Percentiles rank a stretch among this genome's conserved stretches.
phyloP scores from a whole-genome alignment of 35 echinoderm and acorn worm genomes.

The Antedon bifida region DNA sequence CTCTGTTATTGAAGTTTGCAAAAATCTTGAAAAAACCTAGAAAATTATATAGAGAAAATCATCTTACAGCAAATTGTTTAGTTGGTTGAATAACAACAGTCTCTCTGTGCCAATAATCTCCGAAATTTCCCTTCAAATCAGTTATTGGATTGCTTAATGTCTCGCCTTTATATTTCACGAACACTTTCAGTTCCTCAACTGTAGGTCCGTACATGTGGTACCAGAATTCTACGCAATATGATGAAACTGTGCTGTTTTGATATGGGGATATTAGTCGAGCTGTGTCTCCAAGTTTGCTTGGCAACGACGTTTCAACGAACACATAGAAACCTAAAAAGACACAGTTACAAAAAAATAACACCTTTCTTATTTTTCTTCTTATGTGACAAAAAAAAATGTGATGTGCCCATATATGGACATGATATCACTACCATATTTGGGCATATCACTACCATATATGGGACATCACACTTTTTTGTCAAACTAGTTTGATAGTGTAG shows the following conservation, averaged over 20 bases:
- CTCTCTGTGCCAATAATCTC: slow-evolving; percentile 58
- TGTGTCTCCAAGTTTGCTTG: background rate
- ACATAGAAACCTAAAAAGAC: background rate
- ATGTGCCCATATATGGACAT: too few relatives aligned
- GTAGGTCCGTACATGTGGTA: slow-evolving; percentile 74
- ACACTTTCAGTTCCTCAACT: slow-evolving; percentile 55
- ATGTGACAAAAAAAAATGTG: too few relatives aligned
- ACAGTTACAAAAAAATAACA: too few relatives aligned
- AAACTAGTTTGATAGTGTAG: too few relatives aligned
- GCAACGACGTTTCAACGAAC: background rate
- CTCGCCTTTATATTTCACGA: slow-evolving; percentile 13
- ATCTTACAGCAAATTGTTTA: background rate
- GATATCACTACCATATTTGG: too few relatives aligned
- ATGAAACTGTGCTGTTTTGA: background rate
- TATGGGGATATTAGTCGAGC: slow-evolving; percentile 43
- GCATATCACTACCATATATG: too few relatives aligned
- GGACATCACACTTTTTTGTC: too few relatives aligned
- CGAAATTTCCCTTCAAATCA: slow-evolving; percentile 28
- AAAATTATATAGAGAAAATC: too few relatives aligned
- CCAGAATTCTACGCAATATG: slow-evolving; percentile 73
- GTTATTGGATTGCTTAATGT: slow-evolving; percentile 11
- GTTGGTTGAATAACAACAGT: slow-evolving; percentile 14
- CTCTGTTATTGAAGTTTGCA: too few relatives aligned
- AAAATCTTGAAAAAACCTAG: too few relatives aligned
- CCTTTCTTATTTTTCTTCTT: too few relatives aligned